Conservation (phyloP, 2,888 invertebrate genomes). For the Incurvaria masculella region DNA sequence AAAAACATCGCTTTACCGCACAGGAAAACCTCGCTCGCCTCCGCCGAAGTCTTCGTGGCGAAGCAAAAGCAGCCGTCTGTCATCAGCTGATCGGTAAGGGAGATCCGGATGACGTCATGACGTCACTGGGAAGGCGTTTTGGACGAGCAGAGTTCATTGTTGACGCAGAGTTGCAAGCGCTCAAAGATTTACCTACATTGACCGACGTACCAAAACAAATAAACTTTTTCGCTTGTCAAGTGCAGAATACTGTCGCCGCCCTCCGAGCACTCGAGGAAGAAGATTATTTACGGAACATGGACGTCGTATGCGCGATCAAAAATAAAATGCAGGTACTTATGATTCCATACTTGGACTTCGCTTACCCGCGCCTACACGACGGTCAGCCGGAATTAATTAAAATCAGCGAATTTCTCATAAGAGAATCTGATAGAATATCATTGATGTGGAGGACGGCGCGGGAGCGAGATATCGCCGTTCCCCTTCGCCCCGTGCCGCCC, state of each 20-base stretch:
- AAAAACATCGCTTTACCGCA: background rate
- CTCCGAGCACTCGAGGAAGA: background rate
- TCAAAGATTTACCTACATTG: background rate
- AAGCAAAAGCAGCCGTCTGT: background rate
- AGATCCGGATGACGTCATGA: background rate
- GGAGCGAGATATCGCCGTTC: background rate
- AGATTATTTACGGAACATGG: background rate
- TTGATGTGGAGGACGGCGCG: background rate
- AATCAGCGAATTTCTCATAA: background rate
- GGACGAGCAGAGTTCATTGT: background rate
- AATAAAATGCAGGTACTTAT: background rate
- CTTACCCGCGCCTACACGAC: background rate
- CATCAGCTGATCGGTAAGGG: background rate
- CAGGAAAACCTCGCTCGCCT: conserved; percentile 1
- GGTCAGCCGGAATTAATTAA: background rate
- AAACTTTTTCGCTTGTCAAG: background rate
- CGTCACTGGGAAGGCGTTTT: background rate
- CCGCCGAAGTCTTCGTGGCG: background rate
- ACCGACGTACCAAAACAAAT: background rate
- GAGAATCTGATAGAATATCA: background rate
- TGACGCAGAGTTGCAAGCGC: background rate
- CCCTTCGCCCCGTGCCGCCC: background rate
- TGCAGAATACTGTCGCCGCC: background rate
- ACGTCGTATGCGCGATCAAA: background rate
- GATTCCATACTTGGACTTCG: background rate